Evolutionary conservation across 53 echinoderm and acorn worm species (phyloP).

Genomic region (Echinarachnius parma): DNA sequence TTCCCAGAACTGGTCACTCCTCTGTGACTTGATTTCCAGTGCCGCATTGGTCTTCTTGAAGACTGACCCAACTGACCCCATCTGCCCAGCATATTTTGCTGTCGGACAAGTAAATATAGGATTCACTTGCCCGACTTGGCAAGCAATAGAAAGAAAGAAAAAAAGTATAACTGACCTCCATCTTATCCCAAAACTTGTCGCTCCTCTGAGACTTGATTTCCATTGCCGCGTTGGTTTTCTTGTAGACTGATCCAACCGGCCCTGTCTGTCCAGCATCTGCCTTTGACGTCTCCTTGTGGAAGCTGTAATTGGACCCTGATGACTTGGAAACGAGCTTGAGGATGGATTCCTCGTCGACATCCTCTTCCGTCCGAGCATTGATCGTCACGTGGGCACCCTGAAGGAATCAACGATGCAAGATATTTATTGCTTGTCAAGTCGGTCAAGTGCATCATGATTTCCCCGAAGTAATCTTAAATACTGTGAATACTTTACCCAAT

Average conservation of each 20-base stretch:
- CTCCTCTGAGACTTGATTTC: conserved; percentile 86
- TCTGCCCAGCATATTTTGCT: conserved; percentile 25
- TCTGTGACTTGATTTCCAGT: conserved; percentile 74
- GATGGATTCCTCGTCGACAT: conserved; percentile 74
- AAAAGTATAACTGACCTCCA: conserved; percentile 69
- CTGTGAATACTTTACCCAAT: no score
- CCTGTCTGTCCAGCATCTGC: conserved; percentile 38
- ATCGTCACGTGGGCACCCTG: conserved; percentile 96
- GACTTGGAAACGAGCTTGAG: conserved; percentile 77
- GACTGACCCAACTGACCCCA: conserved; percentile 75
- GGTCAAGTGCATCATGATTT: not conserved
- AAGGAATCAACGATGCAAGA: not conserved
- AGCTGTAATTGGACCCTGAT: conserved; percentile 95
- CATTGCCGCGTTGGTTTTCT: conserved; percentile 74
- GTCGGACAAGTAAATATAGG: no score
- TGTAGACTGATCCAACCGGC: conserved; percentile 84
- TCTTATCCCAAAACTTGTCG: conserved; percentile 81
- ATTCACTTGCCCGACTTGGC: no score
- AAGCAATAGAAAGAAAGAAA: no score
- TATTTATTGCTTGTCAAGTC: not conserved
- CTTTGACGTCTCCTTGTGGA: conserved; percentile 84
- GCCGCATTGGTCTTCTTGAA: conserved; percentile 85
- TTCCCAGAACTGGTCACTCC: conserved; percentile 88
- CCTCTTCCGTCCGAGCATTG: conserved; percentile 87
- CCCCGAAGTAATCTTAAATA: no score